phyloP scores from a whole-genome alignment of 2,797 vertebrate genomes.

The Diceros bicornis region DNA sequence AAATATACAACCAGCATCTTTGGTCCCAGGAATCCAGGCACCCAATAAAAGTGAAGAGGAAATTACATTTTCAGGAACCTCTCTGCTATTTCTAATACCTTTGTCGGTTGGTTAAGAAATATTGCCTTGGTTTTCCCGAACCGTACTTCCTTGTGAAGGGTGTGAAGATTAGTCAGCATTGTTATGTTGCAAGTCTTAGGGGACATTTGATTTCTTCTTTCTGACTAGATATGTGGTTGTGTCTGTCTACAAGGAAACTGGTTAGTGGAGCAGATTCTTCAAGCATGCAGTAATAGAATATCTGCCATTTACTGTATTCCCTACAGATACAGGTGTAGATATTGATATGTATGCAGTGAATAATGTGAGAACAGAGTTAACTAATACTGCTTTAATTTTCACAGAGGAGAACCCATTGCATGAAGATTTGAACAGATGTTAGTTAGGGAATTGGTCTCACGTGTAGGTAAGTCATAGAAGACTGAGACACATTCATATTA shows the following conservation, averaged over 20 bases:
- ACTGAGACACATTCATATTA: background rate
- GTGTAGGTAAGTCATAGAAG: too few species aligned
- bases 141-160: background rate
- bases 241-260: background rate
- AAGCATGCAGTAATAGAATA: background rate
- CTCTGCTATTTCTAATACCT: background rate
- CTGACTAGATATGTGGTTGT: background rate
- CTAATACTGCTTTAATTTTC: background rate
- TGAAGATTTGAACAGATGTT: background rate
- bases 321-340: background rate
- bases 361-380: background rate
- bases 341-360: rapidly evolving
- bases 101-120: background rate
- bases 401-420: background rate
- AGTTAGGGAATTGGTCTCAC: background rate
- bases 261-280: background rate
- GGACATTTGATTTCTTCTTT: background rate
- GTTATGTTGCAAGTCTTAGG: background rate
- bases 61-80: background rate
- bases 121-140: background rate
- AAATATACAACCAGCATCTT: background rate
- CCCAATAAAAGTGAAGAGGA: background rate
- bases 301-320: background rate
- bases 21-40: background rate
- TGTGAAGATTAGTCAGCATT: background rate